phyloP scores from a whole-genome alignment of 2,113 vertebrate species.

The Propithecus coquereli region DNA sequence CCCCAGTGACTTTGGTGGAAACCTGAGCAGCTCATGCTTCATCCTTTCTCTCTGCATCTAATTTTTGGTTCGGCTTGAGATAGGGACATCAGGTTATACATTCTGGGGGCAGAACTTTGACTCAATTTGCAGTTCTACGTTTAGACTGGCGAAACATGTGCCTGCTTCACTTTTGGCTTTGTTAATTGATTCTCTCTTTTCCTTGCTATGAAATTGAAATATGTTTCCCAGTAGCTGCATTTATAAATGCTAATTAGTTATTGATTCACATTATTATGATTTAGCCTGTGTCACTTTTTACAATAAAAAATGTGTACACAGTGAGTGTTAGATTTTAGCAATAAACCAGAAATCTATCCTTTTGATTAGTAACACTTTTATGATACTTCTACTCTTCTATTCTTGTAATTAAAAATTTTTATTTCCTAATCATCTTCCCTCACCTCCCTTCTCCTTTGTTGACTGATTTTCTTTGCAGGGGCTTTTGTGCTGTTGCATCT shows the following conservation, averaged over 20 bases:
- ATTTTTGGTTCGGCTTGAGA: neutral
- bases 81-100: neutral
- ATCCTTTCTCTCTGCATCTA: neutral
- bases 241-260: conserved; percentile 72
- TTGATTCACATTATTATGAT: conserved; percentile 66
- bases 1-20: neutral
- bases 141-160: neutral
- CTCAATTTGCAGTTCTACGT: neutral
- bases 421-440: neutral
- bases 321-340: conserved; percentile 46
- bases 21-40: neutral
- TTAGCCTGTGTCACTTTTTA: conserved; percentile 60
- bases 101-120: neutral
- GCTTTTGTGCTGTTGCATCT: neutral
- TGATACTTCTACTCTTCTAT: neutral
- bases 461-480: neutral
- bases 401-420: conserved; percentile 36
- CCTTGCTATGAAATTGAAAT: conserved; percentile 66
- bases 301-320: conserved; percentile 50
- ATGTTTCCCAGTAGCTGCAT: conserved; percentile 51
- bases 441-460: neutral
- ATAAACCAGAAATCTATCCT: conserved; percentile 51
- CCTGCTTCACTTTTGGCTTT: conserved; percentile 2
- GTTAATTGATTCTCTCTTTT: conserved; percentile 40
- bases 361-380: conserved; percentile 55